Conservation (phyloP, 1,140 invertebrate species). For the Aphaenogaster rudis region DNA sequence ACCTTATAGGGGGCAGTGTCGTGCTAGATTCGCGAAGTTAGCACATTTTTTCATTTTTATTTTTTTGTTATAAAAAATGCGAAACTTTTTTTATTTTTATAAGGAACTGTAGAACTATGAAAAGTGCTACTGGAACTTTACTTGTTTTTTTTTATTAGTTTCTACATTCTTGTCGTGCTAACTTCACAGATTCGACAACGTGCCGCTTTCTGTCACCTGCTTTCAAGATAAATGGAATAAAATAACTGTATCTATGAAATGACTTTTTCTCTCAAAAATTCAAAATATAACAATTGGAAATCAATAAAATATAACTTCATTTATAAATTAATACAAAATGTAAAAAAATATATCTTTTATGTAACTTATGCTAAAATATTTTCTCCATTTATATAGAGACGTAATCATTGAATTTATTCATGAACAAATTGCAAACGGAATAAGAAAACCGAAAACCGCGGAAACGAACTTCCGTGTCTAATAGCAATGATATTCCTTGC, state of each 20-base stretch:
- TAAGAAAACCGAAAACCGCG: background rate
- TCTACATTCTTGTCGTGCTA: no score
- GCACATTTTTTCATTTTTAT: no score
- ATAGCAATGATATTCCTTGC: conserved; percentile 2
- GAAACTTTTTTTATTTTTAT: no score
- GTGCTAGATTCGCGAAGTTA: no score
- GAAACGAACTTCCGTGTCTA: background rate
- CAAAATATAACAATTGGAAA: background rate
- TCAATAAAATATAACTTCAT: conserved; percentile 3
- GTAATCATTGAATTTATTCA: background rate
- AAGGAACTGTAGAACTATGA: no score
- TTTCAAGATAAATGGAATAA: background rate
- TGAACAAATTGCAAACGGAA: background rate
- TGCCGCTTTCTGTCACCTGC: no score
- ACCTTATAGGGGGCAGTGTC: no score
- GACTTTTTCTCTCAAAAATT: background rate
- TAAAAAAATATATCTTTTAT: background rate
- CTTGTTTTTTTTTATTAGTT: no score
- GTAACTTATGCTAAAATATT: background rate
- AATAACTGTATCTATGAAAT: background rate
- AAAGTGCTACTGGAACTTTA: no score
- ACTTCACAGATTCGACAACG: background rate
- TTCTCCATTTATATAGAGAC: background rate
- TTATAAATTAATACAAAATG: background rate
- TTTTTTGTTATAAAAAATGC: no score